phyloP scores from a whole-genome alignment of 1,140 invertebrate species.

The Drosophila erecta region DNA sequence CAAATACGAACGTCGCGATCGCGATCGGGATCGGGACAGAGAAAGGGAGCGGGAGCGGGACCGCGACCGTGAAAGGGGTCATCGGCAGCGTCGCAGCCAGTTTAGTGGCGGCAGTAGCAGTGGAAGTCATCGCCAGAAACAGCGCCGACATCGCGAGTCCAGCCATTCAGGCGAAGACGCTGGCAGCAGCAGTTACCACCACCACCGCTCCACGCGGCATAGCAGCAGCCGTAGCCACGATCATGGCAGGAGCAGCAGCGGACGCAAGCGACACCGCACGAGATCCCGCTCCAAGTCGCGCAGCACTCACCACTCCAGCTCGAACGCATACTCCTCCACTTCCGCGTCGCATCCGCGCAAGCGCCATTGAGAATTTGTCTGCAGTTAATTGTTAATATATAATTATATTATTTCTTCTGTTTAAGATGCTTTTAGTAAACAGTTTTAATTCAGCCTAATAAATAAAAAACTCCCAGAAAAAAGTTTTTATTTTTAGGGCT shows the following conservation, averaged over 20 bases:
- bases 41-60: constrained; percentile 11
- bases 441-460: constrained; percentile 17
- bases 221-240: constrained; percentile 46
- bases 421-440: constrained; percentile 36
- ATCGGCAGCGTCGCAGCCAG: constrained; percentile 1
- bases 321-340: constrained; percentile 50
- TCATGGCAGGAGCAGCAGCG: constrained; percentile 45
- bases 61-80: constrained; percentile 16
- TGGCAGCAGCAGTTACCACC: constrained; percentile 25
- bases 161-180: constrained; percentile 61
- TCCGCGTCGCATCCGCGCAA: constrained; percentile 62
- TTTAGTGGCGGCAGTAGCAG: no score
- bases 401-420: constrained; percentile 39
- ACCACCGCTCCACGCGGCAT: constrained; percentile 43
- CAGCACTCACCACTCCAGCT: constrained; percentile 60
- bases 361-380: constrained; percentile 53
- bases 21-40: constrained; percentile 40
- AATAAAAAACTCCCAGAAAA: neutral
- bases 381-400: constrained; percentile 25
- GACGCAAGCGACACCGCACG: constrained; percentile 36
- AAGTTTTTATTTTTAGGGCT: no score
- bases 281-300: constrained; percentile 71
- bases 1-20: constrained; percentile 37
- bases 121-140: neutral
- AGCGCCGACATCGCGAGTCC: constrained; percentile 33